These are phyloP conservation scores for Julus scanicus DNA, from an alignment of 2,888 invertebrate genomes.

Conservation along the genomic window DNA sequence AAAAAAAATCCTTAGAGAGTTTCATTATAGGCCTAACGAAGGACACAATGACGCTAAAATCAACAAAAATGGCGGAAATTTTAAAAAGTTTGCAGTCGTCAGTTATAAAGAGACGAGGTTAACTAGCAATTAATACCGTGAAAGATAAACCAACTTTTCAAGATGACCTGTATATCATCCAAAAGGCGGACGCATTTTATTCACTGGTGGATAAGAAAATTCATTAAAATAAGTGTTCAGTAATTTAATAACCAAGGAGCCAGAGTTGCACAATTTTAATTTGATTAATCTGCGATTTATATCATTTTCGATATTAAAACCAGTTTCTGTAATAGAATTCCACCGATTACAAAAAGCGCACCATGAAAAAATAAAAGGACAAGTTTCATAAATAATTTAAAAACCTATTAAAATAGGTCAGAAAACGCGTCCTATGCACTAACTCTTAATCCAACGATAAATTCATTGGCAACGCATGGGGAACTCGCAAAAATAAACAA, in stretches of 20 bases:
- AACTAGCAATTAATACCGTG: neutral
- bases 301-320: neutral
- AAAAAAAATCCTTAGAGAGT: neutral
- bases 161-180: neutral
- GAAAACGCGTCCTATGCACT: neutral
- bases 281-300: too few relatives aligned
- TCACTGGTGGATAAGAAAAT: neutral
- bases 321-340: neutral
- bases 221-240: neutral
- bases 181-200: neutral
- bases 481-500: neutral
- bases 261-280: too few relatives aligned
- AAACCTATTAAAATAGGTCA: neutral
- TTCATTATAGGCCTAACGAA: neutral
- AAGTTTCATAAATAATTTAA: neutral
- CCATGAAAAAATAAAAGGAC: neutral
- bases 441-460: neutral
- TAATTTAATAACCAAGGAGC: neutral
- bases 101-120: neutral
- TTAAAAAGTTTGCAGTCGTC: neutral
- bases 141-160: neutral
- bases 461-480: neutral
- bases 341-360: too few relatives aligned
- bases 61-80: constrained; percentile 8
- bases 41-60: neutral